Conservation (phyloP, 2,797 vertebrate species). For the Tauraco hartlaubi region DNA sequence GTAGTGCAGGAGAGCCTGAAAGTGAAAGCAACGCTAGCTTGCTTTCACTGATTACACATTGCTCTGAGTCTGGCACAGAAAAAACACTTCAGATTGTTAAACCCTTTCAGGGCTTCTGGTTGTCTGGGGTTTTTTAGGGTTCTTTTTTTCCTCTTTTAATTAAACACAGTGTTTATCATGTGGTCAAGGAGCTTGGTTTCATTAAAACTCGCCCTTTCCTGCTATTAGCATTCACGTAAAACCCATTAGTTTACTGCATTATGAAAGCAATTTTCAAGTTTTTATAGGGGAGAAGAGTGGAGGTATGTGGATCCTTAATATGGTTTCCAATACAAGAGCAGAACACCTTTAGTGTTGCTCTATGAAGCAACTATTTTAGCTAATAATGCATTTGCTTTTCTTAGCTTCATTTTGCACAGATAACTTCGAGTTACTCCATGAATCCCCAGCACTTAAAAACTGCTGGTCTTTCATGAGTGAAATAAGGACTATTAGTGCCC, state of each 20-base stretch:
- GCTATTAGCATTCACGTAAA: not conserved
- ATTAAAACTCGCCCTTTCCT: not conserved
- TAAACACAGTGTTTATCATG: not conserved
- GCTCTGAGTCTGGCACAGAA: constrained; percentile 12
- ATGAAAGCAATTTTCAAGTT: constrained; percentile 1
- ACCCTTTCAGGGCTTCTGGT: not conserved
- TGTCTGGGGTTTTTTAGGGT: not conserved
- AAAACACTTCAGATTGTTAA: not conserved
- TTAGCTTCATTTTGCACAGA: not conserved
- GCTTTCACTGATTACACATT: not conserved
- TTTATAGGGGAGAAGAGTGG: not conserved
- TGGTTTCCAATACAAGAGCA: not conserved
- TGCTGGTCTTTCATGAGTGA: not conserved
- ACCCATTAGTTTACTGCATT: not conserved
- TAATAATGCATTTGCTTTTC: not conserved
- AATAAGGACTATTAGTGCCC: not conserved
- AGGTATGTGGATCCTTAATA: not conserved
- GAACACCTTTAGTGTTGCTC: not conserved
- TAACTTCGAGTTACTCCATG: not conserved
- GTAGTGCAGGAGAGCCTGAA: not conserved
- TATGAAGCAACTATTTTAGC: not conserved
- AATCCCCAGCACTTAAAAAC: not conserved
- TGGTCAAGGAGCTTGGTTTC: not conserved
- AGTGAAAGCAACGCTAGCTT: not conserved
- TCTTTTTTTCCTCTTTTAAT: not conserved